phyloP scores from a whole-genome alignment of 2,888 invertebrate genomes.

The Notodonta ziczac region DNA sequence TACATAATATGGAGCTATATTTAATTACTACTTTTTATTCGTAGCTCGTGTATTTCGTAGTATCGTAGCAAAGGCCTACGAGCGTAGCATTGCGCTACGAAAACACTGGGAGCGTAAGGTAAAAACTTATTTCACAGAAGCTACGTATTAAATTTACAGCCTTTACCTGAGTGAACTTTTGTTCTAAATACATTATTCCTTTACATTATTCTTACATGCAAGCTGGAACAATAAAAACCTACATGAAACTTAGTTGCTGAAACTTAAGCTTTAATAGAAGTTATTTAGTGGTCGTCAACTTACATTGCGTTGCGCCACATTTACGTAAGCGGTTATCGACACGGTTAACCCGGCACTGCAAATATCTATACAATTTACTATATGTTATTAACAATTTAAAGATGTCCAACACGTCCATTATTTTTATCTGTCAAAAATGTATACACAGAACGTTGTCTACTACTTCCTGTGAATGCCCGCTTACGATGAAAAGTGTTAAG shows the following conservation, averaged over 20 bases:
- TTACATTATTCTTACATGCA: neutral
- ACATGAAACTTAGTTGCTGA: neutral
- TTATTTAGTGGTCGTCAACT: neutral
- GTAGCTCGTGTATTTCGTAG: neutral
- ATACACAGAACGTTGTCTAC: too few species aligned
- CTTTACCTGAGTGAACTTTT: neutral
- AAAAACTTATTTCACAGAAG: neutral
- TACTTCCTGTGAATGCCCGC: too few species aligned
- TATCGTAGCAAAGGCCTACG: neutral
- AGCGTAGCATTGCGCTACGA: neutral
- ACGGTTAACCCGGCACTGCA: too few species aligned
- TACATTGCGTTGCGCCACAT: too few species aligned
- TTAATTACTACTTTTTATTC: constrained; percentile 11
- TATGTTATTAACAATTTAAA: too few species aligned
- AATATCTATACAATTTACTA: too few species aligned
- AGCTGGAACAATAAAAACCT: too few species aligned
- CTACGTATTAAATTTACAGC: neutral
- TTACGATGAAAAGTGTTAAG: too few species aligned
- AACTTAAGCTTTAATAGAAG: neutral
- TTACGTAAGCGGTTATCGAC: too few species aligned
- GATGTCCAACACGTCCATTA: too few species aligned
- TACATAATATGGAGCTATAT: constrained; percentile 1
- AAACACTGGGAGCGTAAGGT: neutral
- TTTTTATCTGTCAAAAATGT: too few species aligned
- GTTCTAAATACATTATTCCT: constrained; percentile 1